Evolutionary conservation across 1,140 invertebrate species (phyloP), one percentile per base, ranked within the genome.

Genomic region (Pollicipes pollicipes): DNA sequence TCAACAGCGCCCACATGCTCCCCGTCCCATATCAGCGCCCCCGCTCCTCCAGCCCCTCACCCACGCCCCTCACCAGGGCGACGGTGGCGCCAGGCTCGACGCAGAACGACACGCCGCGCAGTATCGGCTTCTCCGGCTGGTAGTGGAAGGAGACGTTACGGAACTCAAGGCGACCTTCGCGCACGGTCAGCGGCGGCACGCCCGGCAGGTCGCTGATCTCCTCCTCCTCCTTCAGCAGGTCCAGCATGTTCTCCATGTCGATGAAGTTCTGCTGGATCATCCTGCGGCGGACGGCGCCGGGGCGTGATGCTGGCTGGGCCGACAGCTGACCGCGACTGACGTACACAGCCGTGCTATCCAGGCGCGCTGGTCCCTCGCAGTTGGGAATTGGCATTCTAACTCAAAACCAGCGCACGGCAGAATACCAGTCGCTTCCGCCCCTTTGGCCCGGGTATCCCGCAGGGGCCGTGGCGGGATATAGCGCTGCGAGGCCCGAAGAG

Each of bases 161-260:
- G 78, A 97, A 96, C 81, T 95, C 91, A 37, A 98, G 87, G 68
- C 83, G 81, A 64, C 93, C 95, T 68, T 84, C 83, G 64, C 86
- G 85, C 1, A 92, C 81, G 8, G 85, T 77, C 28, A 97, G 78
- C 28, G 86, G 83, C 13, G 84, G 84, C 67, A 92, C 92, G 71
- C 88, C 86, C 0, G 87, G 85, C 0, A 85, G 84, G 69, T 75
- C 73, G 30, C 72, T 31, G 68, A 97, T 85, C 82, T 98, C 95
- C 73, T 89, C 84, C 30, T 90, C 84, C 79, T 95, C 90, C 69
- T 88, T 85, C 69, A 99, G 81, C 68, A 99, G 78, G 70, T 97
- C 94, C 81, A 98, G 95, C 95, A 99, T 98, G 78, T 98, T 98
- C 82, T 98, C 96, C 96, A 98, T 98, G 76, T 98, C 96, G 30